Base-by-base conservation (phyloP, 2,113 vertebrate species). In the Pseudorhombus dupliciocellatus region DNA sequence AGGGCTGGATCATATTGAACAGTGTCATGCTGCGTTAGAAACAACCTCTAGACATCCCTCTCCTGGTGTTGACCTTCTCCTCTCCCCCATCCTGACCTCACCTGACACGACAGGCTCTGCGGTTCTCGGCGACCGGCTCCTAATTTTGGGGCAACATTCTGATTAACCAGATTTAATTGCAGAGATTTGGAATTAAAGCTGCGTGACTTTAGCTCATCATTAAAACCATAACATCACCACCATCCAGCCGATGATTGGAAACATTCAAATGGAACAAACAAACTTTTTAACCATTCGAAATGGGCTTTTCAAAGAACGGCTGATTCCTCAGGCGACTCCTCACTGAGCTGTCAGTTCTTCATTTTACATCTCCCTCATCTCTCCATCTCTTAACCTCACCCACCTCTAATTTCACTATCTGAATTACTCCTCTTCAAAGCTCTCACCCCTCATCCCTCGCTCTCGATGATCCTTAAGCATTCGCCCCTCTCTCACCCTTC, bases 361-460 rank as follows among this genome's bases (percentile, higher is more conserved):
- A 64, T 75, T 61, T 53, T 48, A 30, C 67, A 73, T 56, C 62
- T 76, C 18, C 31, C 26, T 65, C 80, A 66, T 77, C 81, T 67
- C 48, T 73, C 77, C 70, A 53, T 73, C 68, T 75, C 78, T 74
- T 68, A 73, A 80, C 85, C 69, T 77, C 44, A 16, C 65, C 69
- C 67, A 86, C 54, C 61, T 88, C 71, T 87, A 76, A 89, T 87
- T 87, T 89, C 80, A 65, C 84, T 82, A 88, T 88, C 84, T 60
- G 71, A 76, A 72, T n/a, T 54, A 48, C 69, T 54, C 73, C 77
- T 82, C 73, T 84, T 73, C 62, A 75, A 80, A 83, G 75, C 80
- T 84, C 72, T 79, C 74, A n/a, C 51, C 66, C 66, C 57, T 70
- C 74, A 66, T 74, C 73, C 74, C 59, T 66, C 15, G 5, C 72